Conservation (phyloP, 1,140 invertebrate genomes). For the Bemisia tabaci region DNA sequence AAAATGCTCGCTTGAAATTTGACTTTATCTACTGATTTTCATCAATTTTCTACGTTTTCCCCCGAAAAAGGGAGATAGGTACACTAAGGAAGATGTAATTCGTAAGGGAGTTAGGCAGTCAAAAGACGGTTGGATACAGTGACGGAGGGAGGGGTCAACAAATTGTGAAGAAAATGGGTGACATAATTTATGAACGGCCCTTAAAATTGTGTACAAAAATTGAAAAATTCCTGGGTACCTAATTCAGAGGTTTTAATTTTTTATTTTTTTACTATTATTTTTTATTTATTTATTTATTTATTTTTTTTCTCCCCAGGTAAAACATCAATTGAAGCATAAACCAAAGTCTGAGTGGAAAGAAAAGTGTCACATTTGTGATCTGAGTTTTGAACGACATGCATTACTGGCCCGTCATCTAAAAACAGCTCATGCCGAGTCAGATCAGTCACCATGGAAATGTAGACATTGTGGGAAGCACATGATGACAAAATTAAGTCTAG, state of each 20-base stretch:
- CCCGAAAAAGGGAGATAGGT: too few relatives aligned
- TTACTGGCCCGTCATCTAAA: conserved; percentile 8
- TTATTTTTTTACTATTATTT: too few relatives aligned
- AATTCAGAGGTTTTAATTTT: not conserved
- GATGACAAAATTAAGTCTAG: conserved; percentile 18
- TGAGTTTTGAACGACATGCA: conserved; percentile 9
- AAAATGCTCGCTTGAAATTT: too few relatives aligned
- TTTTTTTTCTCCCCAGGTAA: not conserved
- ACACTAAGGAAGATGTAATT: too few relatives aligned
- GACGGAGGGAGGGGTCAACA: too few relatives aligned
- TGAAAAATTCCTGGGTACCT: not conserved
- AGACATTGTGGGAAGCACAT: conserved; percentile 16
- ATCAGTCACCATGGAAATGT: conserved; percentile 10
- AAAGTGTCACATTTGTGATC: conserved; percentile 8
- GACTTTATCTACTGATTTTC: too few relatives aligned
- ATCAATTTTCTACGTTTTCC: too few relatives aligned
- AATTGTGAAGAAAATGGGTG: too few relatives aligned
- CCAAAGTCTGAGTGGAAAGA: conserved; percentile 1
- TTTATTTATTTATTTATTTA: too few relatives aligned
- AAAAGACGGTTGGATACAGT: too few relatives aligned
- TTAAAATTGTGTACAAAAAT: not conserved
- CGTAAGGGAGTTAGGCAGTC: too few relatives aligned
- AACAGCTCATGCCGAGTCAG: conserved; percentile 8
- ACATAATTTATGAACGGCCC: not conserved
- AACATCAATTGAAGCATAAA: conserved; percentile 6